Conservation (phyloP, 2,797 vertebrate genomes). For the Manis javanica region DNA sequence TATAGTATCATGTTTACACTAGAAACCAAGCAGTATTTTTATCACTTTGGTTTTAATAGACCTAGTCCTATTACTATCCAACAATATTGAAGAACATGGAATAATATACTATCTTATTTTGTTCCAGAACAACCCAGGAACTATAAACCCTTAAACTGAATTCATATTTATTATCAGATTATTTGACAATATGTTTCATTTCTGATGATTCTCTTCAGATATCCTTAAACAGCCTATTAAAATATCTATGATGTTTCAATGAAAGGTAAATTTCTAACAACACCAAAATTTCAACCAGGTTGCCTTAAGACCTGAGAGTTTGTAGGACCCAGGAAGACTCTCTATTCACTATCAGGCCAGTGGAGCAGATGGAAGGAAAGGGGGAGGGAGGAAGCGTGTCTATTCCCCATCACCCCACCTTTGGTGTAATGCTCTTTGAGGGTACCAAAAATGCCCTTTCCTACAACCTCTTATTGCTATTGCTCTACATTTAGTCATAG, state of each 20-base stretch:
- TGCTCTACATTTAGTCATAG: not conserved
- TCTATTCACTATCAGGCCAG: not conserved
- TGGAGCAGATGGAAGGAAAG: not conserved
- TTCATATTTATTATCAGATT: not conserved
- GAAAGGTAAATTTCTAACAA: not conserved
- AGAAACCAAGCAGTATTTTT: not conserved
- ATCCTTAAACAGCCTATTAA: not conserved
- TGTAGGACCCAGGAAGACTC: not conserved
- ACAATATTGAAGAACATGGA: not conserved
- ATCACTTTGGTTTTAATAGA: not conserved
- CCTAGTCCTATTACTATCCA: not conserved
- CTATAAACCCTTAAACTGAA: not conserved
- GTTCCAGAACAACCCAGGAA: not conserved
- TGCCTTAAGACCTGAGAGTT: not conserved
- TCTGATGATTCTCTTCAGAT: not conserved
- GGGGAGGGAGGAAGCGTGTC: not conserved
- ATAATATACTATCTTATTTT: not conserved
- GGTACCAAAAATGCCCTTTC: not conserved
- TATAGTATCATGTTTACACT: slow-evolving; percentile 24
- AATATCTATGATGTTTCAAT: not conserved
- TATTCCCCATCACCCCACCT: not conserved
- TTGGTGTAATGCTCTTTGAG: not conserved
- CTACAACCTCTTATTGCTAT: not conserved
- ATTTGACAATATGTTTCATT: not conserved
- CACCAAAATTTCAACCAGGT: not conserved